These are phyloP conservation scores for Dione juno DNA, from an alignment of 2,888 invertebrate species.

Conservation along the genomic window DNA sequence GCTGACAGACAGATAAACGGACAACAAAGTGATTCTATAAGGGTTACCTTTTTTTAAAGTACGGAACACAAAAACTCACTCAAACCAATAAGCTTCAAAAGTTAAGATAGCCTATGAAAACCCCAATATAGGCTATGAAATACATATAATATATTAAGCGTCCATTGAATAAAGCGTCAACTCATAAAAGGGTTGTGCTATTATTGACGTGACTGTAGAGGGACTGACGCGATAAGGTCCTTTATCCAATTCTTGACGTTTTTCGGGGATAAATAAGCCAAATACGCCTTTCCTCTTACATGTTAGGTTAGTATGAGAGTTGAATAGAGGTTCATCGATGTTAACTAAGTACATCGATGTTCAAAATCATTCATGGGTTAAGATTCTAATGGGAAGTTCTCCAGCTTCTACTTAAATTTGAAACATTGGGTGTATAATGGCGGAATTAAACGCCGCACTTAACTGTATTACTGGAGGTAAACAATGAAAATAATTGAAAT, in stretches of 20 bases:
- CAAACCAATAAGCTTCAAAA: background rate
- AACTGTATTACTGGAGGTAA: no score
- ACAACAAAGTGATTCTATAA: no score
- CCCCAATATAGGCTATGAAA: background rate
- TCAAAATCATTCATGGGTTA: no score
- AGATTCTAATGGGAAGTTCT: no score
- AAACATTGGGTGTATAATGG: no score
- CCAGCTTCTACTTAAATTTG: no score
- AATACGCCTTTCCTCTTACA: background rate
- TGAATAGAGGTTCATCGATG: background rate
- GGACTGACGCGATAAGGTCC: slow-evolving; percentile 34
- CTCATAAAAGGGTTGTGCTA: slow-evolving; percentile 48
- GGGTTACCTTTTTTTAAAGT: no score
- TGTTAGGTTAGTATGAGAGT: background rate
- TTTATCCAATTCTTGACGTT: slow-evolving; percentile 21
- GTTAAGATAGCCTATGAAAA: background rate
- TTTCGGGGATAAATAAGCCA: slow-evolving; percentile 29
- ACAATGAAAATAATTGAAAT: no score
- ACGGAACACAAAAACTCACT: background rate
- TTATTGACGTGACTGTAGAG: slow-evolving; percentile 25
- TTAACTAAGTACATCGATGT: background rate
- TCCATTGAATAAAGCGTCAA: slow-evolving; percentile 71
- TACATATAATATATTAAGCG: slow-evolving; percentile 51
- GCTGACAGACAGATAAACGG: no score
- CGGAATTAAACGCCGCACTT: no score